Evolutionary conservation across 2,113 vertebrate species (phyloP).

Genomic region (Channa maculata): DNA sequence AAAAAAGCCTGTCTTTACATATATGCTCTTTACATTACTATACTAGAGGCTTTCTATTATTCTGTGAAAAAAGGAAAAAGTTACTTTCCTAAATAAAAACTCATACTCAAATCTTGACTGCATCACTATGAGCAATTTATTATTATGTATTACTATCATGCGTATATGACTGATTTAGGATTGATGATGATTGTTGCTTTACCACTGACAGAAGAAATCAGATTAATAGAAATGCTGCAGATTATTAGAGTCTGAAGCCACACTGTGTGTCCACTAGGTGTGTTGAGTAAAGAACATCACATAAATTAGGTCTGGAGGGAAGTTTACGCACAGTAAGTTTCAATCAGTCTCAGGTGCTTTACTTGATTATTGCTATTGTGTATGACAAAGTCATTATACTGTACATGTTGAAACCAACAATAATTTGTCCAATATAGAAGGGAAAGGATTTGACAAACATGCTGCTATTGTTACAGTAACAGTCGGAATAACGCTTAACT

Average conservation of each 20-base stretch:
- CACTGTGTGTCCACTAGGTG: constrained; percentile 22
- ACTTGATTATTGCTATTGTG: not conserved
- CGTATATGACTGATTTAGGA: too few relatives aligned
- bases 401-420: not conserved
- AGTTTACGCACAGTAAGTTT: not conserved
- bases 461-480: too few relatives aligned
- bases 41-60: constrained; percentile 8
- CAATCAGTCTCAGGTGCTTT: constrained; percentile 3
- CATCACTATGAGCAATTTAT: too few relatives aligned
- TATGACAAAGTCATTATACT: not conserved
- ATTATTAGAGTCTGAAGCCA: constrained; percentile 21
- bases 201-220: constrained; percentile 2
- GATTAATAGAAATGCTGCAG: constrained; percentile 5
- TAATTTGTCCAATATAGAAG: too few relatives aligned
- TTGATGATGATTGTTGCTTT: constrained; percentile 25
- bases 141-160: too few relatives aligned
- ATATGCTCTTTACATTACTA: too few relatives aligned
- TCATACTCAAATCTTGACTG: not conserved
- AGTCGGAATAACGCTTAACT: too few relatives aligned
- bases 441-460: too few relatives aligned
- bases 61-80: not conserved
- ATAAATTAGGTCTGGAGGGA: constrained; percentile 17
- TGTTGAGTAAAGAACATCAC: constrained; percentile 37
- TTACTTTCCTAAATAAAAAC: constrained; percentile 3
- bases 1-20: too few relatives aligned